Conservation (phyloP, 2,797 vertebrate genomes). For the Ara ararauna region DNA sequence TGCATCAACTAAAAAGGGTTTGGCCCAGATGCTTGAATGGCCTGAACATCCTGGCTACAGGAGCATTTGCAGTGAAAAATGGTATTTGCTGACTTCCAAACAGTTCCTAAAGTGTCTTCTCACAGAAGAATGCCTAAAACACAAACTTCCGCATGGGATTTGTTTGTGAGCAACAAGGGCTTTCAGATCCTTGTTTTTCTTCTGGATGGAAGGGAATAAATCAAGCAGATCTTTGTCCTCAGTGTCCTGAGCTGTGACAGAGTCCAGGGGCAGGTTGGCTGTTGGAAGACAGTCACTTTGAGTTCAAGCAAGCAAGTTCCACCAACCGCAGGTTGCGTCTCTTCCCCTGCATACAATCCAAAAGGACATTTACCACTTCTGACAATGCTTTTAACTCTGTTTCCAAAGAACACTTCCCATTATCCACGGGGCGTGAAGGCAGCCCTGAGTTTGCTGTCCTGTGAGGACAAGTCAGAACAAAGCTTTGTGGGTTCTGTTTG, state of each 20-base stretch:
- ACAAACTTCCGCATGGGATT: background rate
- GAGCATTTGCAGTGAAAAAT: background rate
- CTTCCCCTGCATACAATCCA: conserved; percentile 4
- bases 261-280: background rate
- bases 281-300: background rate
- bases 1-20: fast-evolving
- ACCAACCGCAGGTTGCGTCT: background rate
- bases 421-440: background rate
- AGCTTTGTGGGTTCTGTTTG: background rate
- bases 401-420: conserved; percentile 1
- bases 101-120: background rate
- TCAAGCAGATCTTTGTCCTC: background rate
- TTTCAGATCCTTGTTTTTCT: background rate
- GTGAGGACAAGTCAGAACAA: background rate
- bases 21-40: background rate
- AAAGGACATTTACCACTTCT: background rate
- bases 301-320: background rate
- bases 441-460: background rate
- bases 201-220: background rate
- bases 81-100: background rate
- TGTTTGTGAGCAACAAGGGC: background rate
- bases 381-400: background rate
- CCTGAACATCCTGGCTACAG: background rate
- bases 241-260: background rate
- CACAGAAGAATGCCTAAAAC: background rate